A percentile compares a stretch with the other conserved stretches of the same genome.
phyloP scores from a whole-genome alignment of 2,113 vertebrate species.

The Mesoclemmys tuberculata region DNA sequence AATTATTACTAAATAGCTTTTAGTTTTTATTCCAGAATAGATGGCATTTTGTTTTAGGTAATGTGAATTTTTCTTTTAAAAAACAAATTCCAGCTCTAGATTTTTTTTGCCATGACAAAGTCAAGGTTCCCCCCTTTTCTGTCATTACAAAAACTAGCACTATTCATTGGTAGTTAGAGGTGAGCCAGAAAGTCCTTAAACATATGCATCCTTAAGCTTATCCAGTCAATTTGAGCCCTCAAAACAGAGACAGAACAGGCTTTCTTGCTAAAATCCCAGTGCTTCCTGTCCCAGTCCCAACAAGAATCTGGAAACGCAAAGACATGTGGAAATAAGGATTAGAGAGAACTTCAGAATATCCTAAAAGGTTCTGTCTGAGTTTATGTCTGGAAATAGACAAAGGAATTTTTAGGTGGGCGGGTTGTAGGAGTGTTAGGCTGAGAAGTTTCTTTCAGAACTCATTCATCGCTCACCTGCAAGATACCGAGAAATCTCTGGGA shows the following conservation, averaged over 20 bases:
- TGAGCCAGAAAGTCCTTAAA: neutral
- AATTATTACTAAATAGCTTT: slow-evolving; percentile 24
- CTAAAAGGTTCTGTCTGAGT: neutral
- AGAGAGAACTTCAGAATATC: neutral
- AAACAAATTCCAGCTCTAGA: neutral
- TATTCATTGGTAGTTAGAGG: neutral
- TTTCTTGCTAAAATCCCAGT: neutral
- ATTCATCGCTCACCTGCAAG: slow-evolving; percentile 35
- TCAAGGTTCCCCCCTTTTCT: neutral
- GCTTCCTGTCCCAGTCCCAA: neutral
- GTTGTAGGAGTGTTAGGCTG: neutral
- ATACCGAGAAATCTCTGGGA: slow-evolving; percentile 53
- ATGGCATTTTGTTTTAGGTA: neutral
- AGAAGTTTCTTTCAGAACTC: slow-evolving; percentile 9
- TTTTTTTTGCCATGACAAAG: neutral
- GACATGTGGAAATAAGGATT: neutral
- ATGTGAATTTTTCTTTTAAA: neutral
- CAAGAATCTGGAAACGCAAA: neutral
- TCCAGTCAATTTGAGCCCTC: neutral
- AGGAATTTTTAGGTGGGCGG: neutral
- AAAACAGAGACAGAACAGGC: neutral
- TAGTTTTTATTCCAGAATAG: neutral
- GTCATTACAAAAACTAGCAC: neutral
- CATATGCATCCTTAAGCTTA: neutral
- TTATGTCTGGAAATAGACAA: neutral